Evolutionary conservation across 2,797 vertebrate genomes (phyloP).

Genomic region (Glossophaga mutica): DNA sequence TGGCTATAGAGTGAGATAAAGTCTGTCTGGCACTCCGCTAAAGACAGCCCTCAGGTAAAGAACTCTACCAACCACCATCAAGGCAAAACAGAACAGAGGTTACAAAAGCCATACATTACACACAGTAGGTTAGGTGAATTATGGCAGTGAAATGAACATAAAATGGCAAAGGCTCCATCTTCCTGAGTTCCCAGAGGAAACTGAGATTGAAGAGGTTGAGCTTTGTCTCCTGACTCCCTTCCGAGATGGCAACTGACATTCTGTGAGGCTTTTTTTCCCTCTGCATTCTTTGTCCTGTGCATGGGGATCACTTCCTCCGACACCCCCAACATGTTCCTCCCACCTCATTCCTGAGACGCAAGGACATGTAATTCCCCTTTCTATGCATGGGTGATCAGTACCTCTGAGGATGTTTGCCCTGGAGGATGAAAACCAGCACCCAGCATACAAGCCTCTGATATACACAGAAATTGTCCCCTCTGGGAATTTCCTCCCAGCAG

Average conservation of each 20-base stretch:
- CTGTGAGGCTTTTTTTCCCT: not conserved
- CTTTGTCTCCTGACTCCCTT: not conserved
- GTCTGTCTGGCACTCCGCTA: not conserved
- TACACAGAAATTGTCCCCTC: slow-evolving; percentile 41
- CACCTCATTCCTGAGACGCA: not conserved
- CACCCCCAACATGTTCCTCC: not conserved
- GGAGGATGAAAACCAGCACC: not conserved
- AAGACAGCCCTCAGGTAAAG: not conserved
- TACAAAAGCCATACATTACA: not conserved
- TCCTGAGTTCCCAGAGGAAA: not conserved
- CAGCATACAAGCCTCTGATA: slow-evolving; percentile 25
- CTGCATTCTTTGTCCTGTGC: not conserved
- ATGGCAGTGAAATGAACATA: not conserved
- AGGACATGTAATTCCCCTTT: not conserved
- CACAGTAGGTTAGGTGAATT: not conserved
- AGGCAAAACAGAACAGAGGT: slow-evolving; percentile 17
- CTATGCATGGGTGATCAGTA: not conserved
- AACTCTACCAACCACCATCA: not conserved
- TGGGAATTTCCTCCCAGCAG: slow-evolving; percentile 45
- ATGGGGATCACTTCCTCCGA: not conserved
- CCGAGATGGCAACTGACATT: not conserved
- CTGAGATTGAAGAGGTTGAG: not conserved
- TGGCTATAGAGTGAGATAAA: not conserved
- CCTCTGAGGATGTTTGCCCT: not conserved
- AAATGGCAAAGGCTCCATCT: not conserved